Evolutionary conservation across 2,888 invertebrate genomes (phyloP), one percentile per base, ranked within the genome.

Genomic region (Cosmia pyralina): DNA sequence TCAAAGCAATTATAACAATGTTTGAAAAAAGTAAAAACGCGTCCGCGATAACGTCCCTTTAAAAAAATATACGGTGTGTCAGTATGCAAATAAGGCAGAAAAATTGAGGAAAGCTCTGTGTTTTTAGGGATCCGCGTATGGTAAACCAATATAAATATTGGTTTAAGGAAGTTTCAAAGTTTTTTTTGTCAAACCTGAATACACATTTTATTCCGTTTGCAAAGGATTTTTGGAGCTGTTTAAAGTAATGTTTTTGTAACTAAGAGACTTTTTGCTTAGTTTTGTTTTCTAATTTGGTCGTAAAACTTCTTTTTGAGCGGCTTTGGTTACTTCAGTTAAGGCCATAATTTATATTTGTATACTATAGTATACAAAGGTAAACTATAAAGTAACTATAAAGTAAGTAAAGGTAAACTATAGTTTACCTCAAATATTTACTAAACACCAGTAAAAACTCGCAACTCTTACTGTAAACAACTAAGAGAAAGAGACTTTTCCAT

Each of bases 81-180:
- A 85, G 84, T 87, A 89, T 90, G 88, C 81, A 88, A 90, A 90
- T 90, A 85, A 67, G 81, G 76, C 66, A 67, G 81, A 80, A 84
- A 84, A 78, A 79, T 82, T 79, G 75, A 80, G 80, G 71, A 68
- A 75, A 78, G 52, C 67, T 77, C 59, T 75, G 81, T 73, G 60
- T 74, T 85, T 81, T 83, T 80, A 83, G 83, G 83, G 87, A 69
- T 79, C 83, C 73, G 73, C 71, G 75, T 72, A 69, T 77, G 65
- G 67, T 62, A 69, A 78, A 69, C 66, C 70, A 64, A 46, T 63
- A 65, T 72, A 71, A 85, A 83, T 81, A 77, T 80, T 80, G 71
- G 57, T 65, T 60, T 66, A 53, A 66, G 62, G 34, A 83, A 77
- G 81, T 73, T 57, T 68, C 48, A 69, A 85, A 77, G 64, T 77